A percentile compares a stretch with the other conserved stretches of the same genome.
phyloP scores from a whole-genome alignment of 2,797 vertebrate genomes.

The Leuciscus waleckii region DNA sequence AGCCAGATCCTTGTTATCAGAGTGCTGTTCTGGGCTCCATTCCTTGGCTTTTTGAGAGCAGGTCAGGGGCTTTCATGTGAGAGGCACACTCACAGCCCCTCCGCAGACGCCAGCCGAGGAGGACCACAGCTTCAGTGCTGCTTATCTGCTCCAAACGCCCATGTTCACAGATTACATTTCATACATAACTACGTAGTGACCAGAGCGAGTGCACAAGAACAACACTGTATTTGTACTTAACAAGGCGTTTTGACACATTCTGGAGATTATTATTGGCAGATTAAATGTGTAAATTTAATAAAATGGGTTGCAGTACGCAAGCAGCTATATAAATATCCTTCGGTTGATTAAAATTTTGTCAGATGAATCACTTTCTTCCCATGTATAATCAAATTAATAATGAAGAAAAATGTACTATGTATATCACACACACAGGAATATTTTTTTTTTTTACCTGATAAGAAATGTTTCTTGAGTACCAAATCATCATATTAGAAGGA shows the following conservation, averaged over 20 bases:
- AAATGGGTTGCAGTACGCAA: neutral
- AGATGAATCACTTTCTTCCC: neutral
- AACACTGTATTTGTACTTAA: constrained; percentile 16
- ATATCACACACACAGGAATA: neutral
- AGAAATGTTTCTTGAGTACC: too few relatives aligned
- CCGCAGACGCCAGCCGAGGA: constrained; percentile 73
- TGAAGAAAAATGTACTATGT: neutral
- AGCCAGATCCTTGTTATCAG: constrained; percentile 91
- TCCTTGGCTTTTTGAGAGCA: constrained; percentile 85
- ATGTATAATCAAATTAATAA: neutral
- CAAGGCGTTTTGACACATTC: neutral
- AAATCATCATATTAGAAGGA: too few relatives aligned
- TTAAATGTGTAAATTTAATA: neutral
- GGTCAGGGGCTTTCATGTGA: constrained; percentile 88
- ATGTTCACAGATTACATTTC: constrained; percentile 68
- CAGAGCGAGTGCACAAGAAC: neutral
- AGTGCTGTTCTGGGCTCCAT: constrained; percentile 86
- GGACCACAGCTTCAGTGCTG: constrained; percentile 77
- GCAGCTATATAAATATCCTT: neutral
- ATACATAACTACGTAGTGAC: constrained; percentile 30
- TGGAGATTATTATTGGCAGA: neutral
- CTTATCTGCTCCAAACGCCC: constrained; percentile 75
- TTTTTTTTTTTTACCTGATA: too few relatives aligned
- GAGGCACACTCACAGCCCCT: constrained; percentile 71
- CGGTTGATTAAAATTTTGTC: neutral